A percentile compares a stretch with the other conserved stretches of the same genome.
Evolutionary conservation across 2,113 vertebrate genomes (phyloP).

Genomic region (Lates calcarifer): DNA sequence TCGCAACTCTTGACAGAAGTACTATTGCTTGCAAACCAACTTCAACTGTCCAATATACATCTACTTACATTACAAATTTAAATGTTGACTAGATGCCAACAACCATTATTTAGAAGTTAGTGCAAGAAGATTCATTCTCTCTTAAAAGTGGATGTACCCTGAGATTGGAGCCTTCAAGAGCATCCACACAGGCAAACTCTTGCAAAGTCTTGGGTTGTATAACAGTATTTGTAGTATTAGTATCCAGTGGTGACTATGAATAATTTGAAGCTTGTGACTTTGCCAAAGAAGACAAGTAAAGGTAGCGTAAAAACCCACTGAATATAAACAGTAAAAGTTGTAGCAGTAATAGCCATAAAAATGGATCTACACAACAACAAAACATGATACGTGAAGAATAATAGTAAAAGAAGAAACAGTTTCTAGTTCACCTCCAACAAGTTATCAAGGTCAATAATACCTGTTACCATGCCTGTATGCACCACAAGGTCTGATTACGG

Average conservation of each 20-base stretch:
- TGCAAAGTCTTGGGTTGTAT: too few relatives aligned
- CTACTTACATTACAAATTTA: not conserved
- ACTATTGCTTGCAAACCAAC: not conserved
- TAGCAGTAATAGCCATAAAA: too few relatives aligned
- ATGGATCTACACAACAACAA: not conserved
- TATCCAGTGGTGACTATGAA: not conserved
- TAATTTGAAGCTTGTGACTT: not conserved
- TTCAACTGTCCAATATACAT: not conserved
- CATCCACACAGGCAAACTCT: not conserved
- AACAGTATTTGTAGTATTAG: too few relatives aligned
- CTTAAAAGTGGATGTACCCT: not conserved
- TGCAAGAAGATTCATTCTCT: not conserved
- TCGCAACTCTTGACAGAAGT: not conserved
- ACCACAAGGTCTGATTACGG: too few relatives aligned
- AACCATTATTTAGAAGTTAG: not conserved
- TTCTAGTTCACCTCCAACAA: not conserved
- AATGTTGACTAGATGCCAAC: not conserved
- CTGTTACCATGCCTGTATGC: not conserved
- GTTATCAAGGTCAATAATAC: not conserved
- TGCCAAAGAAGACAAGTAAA: too few relatives aligned
- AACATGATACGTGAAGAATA: too few relatives aligned
- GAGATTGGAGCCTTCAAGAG: not conserved
- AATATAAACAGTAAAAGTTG: too few relatives aligned
- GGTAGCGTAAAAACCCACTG: too few relatives aligned
- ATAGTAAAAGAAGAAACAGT: not conserved